phyloP scores from a whole-genome alignment of 2,888 invertebrate genomes.

The Eristalis tenax region DNA sequence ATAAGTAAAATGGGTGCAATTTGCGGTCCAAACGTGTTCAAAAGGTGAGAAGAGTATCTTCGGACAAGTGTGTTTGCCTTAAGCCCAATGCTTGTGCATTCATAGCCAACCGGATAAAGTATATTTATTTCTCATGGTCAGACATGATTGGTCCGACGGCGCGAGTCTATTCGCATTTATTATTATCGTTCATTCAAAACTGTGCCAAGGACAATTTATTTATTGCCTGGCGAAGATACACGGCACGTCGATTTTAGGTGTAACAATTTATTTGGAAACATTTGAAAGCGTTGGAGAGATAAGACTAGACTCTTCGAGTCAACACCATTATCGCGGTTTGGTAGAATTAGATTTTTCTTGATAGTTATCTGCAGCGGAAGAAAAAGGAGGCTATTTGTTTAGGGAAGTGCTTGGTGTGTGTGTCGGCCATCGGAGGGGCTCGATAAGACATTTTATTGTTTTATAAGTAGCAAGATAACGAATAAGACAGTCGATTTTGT shows the following conservation, averaged over 20 bases:
- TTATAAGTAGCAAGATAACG: not conserved
- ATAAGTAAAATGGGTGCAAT: not conserved
- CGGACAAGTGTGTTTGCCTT: not conserved
- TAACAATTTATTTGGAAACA: not conserved
- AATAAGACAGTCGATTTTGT: too few relatives aligned
- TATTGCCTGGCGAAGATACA: not conserved
- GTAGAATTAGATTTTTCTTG: not conserved
- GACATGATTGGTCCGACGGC: not conserved
- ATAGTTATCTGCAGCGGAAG: not conserved
- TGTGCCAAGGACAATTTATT: constrained; percentile 37
- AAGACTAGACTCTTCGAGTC: not conserved
- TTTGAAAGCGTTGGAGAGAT: not conserved
- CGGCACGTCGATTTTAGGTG: not conserved
- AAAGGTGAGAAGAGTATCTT: not conserved
- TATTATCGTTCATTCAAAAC: not conserved
- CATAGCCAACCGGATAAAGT: not conserved
- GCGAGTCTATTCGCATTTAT: not conserved
- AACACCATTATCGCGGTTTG: not conserved
- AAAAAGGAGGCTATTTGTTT: not conserved
- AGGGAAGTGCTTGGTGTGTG: not conserved
- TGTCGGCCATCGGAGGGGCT: not conserved
- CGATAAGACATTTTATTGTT: not conserved
- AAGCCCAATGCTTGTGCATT: not conserved
- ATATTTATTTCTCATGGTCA: not conserved
- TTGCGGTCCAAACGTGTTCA: not conserved